Conservation (phyloP, 2,888 invertebrate genomes). For the Spisula solida region DNA sequence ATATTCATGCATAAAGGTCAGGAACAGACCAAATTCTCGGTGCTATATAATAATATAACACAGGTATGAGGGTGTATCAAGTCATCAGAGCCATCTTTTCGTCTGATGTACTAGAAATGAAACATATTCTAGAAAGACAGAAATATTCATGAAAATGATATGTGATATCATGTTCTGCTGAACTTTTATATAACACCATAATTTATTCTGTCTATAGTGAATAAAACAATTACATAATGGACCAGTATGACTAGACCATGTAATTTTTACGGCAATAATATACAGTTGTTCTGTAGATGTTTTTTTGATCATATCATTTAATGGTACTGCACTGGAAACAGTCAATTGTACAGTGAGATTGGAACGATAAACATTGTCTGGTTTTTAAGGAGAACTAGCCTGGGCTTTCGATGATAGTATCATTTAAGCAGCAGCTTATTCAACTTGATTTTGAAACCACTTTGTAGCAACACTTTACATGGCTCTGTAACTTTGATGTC, state of each 20-base stretch:
- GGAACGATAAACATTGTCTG: constrained; percentile 12
- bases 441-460: background rate
- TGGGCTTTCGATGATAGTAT: background rate
- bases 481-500: background rate
- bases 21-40: no score
- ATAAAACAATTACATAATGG: no score
- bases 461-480: background rate
- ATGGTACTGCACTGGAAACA: background rate
- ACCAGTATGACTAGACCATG: background rate
- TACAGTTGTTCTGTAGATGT: background rate
- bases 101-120: no score
- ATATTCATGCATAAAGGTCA: no score
- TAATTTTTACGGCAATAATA: background rate
- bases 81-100: no score
- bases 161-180: no score
- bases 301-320: background rate
- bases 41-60: no score
- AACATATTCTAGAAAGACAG: no score
- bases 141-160: no score
- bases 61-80: no score
- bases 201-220: no score
- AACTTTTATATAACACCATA: no score
- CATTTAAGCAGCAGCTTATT: background rate
- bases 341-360: constrained; percentile 16
- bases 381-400: background rate